Percentiles rank a stretch among this genome's conserved stretches.
Evolutionary conservation across 2,113 vertebrate species (phyloP).

Genomic region (Thymallus thymallus): DNA sequence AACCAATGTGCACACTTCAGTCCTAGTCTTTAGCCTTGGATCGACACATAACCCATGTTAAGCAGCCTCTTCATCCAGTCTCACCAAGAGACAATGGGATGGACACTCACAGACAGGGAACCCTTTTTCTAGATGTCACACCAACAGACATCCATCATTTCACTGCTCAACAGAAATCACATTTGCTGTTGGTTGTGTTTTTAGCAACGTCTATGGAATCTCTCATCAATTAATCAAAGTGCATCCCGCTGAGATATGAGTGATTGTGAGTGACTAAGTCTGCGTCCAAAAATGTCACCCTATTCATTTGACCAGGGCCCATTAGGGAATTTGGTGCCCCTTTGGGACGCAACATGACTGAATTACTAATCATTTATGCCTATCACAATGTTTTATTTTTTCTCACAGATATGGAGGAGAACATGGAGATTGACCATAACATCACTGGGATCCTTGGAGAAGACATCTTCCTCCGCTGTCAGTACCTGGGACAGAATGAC

Average conservation of each 20-base stretch:
- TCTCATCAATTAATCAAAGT: not conserved
- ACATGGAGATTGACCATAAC: conserved; percentile 29
- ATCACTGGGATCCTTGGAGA: conserved; percentile 64
- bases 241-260: not conserved
- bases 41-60: not conserved
- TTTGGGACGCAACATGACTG: too few species aligned
- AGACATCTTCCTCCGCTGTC: conserved; percentile 59
- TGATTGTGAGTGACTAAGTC: not conserved
- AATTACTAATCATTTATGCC: too few species aligned
- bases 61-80: not conserved
- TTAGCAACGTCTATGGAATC: conserved; percentile 5
- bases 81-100: conserved; percentile 29
- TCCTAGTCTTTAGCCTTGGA: conserved; percentile 2
- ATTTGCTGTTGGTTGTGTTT: conserved; percentile 33
- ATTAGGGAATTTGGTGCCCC: too few species aligned
- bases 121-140: conserved; percentile 16
- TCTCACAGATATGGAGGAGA: conserved; percentile 15
- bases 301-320: too few species aligned
- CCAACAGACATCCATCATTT: conserved; percentile 36
- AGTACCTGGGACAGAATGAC: conserved; percentile 36
- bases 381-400: not conserved
- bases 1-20: conserved; percentile 9
- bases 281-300: too few species aligned
- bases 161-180: conserved; percentile 16
- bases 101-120: conserved; percentile 14